Evolutionary conservation across 1,140 invertebrate genomes (phyloP), one percentile per base, ranked within the genome.

Genomic region (Hycleus cichorii): DNA sequence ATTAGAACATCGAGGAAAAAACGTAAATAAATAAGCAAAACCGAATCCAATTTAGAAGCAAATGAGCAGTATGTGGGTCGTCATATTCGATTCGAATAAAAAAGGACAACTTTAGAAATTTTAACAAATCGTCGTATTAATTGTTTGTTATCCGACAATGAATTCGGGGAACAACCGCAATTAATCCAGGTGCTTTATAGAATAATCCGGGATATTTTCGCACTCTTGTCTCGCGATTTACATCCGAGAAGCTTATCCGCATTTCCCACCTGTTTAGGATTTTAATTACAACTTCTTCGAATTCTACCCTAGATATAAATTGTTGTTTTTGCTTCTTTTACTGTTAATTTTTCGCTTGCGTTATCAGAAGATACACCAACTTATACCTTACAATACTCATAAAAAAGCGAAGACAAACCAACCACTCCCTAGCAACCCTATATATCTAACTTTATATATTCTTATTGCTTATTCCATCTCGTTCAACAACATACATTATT

Each of bases 401-500:
- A 18, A 18, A 18, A 18, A 18, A 18, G 18, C 18, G 18, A 32
- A 3, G 32, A 32, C 32, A 7, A 32, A 32, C 32, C 7, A 32
- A 32, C 32, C 32, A 5, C 32, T 3, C 7, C 32, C 32, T 32
- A 18, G 18, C 32, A 7, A 32, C 7, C 32, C 32, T 18, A 18
- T 18, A 18, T 18, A 18, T 18, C 1, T 18, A 18, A 32, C 32
- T 7, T 5, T 32, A 32, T 32, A 32, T 32, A 32, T 32, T 32
- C 32, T 32, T 32, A 32, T 32, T 32, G 32, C 32, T 32, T 32
- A 32, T 32, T 32, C 62, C 51, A 63, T 66, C 63, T 47, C 58
- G 57, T 67, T 64, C 64, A 65, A 64, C 65, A 65, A 65, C 60
- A 68, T 68, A 60, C 64, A 68, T 68, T 66, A 68, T 68, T 68